Evolutionary conservation across 2,113 vertebrate species (phyloP), one percentile per base, ranked within the genome.

Genomic region (Hydrochoerus hydrochaeris): DNA sequence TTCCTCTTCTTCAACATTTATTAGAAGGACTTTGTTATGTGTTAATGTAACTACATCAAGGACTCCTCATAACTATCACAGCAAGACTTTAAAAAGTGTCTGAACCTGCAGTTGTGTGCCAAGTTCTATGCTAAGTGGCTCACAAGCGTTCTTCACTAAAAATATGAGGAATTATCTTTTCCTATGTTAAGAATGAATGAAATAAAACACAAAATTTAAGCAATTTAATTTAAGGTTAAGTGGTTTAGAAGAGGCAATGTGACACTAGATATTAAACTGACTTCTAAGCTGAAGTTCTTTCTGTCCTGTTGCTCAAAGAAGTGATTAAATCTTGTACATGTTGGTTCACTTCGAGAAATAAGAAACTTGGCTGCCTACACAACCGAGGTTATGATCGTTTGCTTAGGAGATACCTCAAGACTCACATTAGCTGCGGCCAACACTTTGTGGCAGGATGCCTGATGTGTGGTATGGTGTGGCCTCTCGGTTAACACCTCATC

Each of bases 361-460:
- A 85, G 89, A 94, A 93, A 75, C 2, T 71, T 16, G 63, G 49
- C 63, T 92, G 35, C 62, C 57, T 46, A 30, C 11, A 82, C 30
- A 92, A 60, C 58, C 17, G 67, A 84, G 44, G 93, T 97, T 93
- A 96, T 91, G 85, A 67, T 58, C 20, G 1, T 85, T 95, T 94
- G 80, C 41, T 87, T 90, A 93, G 87, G 96, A 93, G n/a, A 93
- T 67, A 54, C 19, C 78, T 84, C 78, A 92, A 97, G 90, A 94
- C 94, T 35, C 86, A n/a, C 28, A 89, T 30, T 60, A 84, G 38
- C 69, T 24, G 52, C 5, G 1, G 44, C 84, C 93, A 97, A 84
- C 30, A 60, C 83, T 84, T 41, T 88, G 86, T 83, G 89, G 84
- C 73, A 67, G 32, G 24, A 54, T 63, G 82, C 71, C 93, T 89